Evolutionary conservation across 2,113 vertebrate genomes (phyloP).

Genomic region (pig (Sus scrofa)): T2T-Sscrofa CM000828.6:52169001-52169500

Average conservation of each 20-base stretch:
- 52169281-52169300: conserved; percentile 35
- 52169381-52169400: neutral
- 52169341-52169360: neutral
- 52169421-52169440: conserved; percentile 35
- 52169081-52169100: neutral
- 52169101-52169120: neutral
- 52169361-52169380: conserved; percentile 22
- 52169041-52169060: neutral
- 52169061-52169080: conserved; percentile 13
- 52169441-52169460: neutral
- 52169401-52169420: neutral
- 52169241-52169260: neutral
- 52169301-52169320: neutral
- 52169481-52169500: neutral
- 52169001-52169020: conserved; percentile 1
- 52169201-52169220: conserved; percentile 51
- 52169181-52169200: conserved; percentile 12
- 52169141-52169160: neutral
- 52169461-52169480: neutral
- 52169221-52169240: neutral
- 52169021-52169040: neutral
- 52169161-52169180: neutral
- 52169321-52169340: conserved; percentile 40
- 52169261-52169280: neutral
- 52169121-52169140: neutral